These are phyloP conservation scores for Lophura nycthemera DNA, from an alignment of 2,113 vertebrate genomes.

Conservation along the genomic window DNA sequence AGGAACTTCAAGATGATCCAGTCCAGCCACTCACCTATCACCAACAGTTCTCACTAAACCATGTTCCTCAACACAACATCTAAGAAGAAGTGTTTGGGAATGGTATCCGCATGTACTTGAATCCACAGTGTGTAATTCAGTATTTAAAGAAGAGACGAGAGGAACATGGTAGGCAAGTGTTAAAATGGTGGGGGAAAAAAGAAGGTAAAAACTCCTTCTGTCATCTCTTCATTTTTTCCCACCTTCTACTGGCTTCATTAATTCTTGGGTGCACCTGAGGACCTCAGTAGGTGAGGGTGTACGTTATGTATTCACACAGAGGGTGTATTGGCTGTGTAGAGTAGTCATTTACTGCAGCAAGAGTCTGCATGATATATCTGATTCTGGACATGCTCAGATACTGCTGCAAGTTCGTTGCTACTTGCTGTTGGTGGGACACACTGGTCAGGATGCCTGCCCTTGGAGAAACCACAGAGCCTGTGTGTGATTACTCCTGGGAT, in stretches of 20 bases:
- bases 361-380: neutral
- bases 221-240: neutral
- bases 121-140: neutral
- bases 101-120: neutral
- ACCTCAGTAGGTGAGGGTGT: rapidly evolving
- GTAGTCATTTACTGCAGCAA: neutral
- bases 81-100: neutral
- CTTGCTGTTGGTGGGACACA: neutral
- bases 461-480: neutral
- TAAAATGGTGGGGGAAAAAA: neutral
- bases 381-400: neutral
- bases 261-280: neutral
- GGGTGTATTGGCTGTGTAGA: neutral
- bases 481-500: neutral
- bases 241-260: neutral
- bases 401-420: neutral
- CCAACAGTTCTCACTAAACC: no score
- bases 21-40: no score
- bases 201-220: neutral
- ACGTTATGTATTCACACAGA: neutral
- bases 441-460: neutral
- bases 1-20: no score
- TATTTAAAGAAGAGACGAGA: neutral
- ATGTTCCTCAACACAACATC: no score
- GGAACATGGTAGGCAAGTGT: neutral